Conservation (phyloP, 2,113 vertebrate species). For the Pongo pygmaeus region DNA sequence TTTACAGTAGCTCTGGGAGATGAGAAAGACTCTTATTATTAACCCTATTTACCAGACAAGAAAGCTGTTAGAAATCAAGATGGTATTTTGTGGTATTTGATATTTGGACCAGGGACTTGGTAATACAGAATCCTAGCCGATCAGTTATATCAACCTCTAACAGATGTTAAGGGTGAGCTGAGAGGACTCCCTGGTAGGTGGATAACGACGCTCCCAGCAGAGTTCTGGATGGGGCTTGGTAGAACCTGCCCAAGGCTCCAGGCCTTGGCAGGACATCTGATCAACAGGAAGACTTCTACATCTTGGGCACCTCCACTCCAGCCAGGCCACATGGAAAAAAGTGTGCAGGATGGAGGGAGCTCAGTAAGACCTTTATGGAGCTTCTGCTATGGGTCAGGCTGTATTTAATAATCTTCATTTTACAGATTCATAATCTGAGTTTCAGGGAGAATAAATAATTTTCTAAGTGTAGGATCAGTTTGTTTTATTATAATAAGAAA, state of each 20-base stretch:
- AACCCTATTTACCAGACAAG: background rate
- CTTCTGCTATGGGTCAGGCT: too few species aligned
- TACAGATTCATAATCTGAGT: background rate
- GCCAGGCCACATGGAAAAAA: background rate
- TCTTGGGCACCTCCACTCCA: fast-evolving
- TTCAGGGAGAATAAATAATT: background rate
- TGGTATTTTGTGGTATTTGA: background rate
- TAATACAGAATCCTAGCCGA: fast-evolving
- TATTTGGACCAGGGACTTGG: too few species aligned
- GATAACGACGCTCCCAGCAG: fast-evolving
- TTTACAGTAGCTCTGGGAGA: background rate
- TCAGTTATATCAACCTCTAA: too few species aligned
- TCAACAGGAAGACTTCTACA: fast-evolving
- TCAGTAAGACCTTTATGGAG: background rate
- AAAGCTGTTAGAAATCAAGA: background rate
- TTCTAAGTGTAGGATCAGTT: background rate
- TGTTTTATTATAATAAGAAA: background rate
- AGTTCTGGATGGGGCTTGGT: too few species aligned
- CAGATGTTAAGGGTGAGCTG: too few species aligned
- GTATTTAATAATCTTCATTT: background rate
- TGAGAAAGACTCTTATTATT: background rate
- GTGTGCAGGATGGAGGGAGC: fast-evolving
- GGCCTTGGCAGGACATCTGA: background rate
- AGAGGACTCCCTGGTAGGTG: fast-evolving
- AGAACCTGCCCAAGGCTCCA: background rate